Conservation (phyloP, 1,140 invertebrate genomes). For the Brachionus rotundiformis region DNA sequence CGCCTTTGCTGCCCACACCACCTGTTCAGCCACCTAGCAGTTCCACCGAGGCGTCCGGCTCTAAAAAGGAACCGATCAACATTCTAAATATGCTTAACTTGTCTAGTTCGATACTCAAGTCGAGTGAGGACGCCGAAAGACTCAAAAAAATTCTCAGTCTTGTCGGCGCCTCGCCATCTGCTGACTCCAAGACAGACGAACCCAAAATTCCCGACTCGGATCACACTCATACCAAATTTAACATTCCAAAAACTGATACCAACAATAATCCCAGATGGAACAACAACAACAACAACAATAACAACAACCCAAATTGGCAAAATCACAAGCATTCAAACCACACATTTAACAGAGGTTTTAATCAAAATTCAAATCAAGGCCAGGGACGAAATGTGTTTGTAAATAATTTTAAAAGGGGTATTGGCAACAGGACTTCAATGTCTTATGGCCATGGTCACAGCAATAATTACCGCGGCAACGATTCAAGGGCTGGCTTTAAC, state of each 20-base stretch:
- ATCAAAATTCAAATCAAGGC: background rate
- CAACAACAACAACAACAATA: background rate
- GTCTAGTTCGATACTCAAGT: background rate
- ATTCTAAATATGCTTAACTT: constrained; percentile 15
- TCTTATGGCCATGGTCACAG: background rate
- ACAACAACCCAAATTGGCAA: too few relatives aligned
- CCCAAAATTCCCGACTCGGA: background rate
- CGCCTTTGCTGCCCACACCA: constrained; percentile 9
- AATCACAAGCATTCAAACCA: background rate
- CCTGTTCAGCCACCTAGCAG: background rate
- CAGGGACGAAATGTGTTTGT: constrained; percentile 44
- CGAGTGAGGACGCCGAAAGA: constrained; percentile 2
- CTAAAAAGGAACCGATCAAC: background rate
- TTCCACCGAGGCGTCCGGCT: background rate
- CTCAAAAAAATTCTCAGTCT: constrained; percentile 38
- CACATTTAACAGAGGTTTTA: background rate
- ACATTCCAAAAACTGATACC: constrained; percentile 15
- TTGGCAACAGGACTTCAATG: constrained; percentile 5
- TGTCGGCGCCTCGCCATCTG: background rate
- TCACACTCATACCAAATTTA: background rate
- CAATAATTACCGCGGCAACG: background rate
- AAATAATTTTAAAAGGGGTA: constrained; percentile 47
- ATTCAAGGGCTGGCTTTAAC: background rate
- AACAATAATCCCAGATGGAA: constrained; percentile 42
- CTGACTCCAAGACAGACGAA: background rate